Percentiles rank a stretch among this genome's conserved stretches.
These are phyloP conservation scores for Diglossa brunneiventris DNA, from an alignment of 2,113 vertebrate species.

Conservation along the genomic window DNA sequence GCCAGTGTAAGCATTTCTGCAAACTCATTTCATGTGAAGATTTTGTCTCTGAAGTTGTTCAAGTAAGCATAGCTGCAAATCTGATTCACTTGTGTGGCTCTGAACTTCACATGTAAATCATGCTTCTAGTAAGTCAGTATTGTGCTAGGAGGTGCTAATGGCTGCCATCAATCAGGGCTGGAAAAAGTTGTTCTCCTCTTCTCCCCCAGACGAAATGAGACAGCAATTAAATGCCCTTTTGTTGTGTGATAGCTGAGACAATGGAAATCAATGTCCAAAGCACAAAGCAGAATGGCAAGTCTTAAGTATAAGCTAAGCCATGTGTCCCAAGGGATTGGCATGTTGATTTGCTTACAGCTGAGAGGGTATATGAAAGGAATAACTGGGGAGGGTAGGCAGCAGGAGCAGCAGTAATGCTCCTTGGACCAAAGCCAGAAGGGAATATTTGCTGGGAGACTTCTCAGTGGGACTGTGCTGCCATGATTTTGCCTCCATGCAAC, in stretches of 20 bases:
- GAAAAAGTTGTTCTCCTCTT: conserved; percentile 55
- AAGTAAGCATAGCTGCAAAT: neutral
- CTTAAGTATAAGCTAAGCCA: conserved; percentile 51
- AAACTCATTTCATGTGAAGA: neutral
- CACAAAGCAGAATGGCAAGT: conserved; percentile 50
- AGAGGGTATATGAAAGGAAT: conserved; percentile 37
- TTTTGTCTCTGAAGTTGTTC: conserved; percentile 9
- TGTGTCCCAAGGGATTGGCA: conserved; percentile 54
- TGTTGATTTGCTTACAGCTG: conserved; percentile 66
- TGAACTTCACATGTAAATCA: conserved; percentile 57
- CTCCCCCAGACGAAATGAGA: conserved; percentile 53
- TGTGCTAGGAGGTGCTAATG: conserved; percentile 54
- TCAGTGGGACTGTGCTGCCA: neutral
- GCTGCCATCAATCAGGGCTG: conserved; percentile 60
- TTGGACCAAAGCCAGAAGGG: neutral
- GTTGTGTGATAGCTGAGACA: conserved; percentile 61
- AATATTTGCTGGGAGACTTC: neutral
- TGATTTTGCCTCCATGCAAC: neutral
- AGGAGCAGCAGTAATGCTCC: conserved; percentile 8
- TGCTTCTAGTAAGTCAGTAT: conserved; percentile 9
- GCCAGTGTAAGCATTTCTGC: neutral
- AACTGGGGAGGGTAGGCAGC: neutral
- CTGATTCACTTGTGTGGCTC: conserved; percentile 28
- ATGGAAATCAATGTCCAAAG: conserved; percentile 65
- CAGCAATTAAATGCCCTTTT: conserved; percentile 67